A percentile compares a stretch with the other conserved stretches of the same genome.
Conservation (phyloP, 2,113 vertebrate species). For the Saiga tatarica region DNA sequence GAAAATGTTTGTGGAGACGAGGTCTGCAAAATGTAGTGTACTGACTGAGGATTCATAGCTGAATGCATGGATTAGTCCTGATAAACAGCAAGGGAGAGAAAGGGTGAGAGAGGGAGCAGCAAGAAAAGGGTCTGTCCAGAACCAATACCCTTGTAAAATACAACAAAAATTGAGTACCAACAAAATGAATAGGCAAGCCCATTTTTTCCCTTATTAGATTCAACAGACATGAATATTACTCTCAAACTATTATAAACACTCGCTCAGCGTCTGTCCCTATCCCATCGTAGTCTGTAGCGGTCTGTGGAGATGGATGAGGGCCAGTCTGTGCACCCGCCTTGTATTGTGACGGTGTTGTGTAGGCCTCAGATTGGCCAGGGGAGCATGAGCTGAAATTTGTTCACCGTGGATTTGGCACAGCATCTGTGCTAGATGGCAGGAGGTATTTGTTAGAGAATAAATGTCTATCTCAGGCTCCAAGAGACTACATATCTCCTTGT, state of each 20-base stretch:
- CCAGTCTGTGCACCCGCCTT: background rate
- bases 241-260: background rate
- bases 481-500: background rate
- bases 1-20: background rate
- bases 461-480: background rate
- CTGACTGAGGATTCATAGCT: background rate
- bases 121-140: background rate
- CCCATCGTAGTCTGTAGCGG: background rate
- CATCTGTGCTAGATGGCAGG: background rate
- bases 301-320: background rate
- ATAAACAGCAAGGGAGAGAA: background rate
- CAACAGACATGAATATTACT: background rate
- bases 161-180: background rate
- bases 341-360: background rate
- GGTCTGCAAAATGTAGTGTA: background rate
- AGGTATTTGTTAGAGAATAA: background rate
- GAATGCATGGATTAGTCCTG: background rate
- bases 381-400: background rate
- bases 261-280: accelerated
- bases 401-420: background rate
- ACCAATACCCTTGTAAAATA: background rate
- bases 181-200: background rate
- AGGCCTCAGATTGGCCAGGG: background rate
- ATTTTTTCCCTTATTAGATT: background rate
- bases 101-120: background rate